A percentile compares a stretch with the other conserved stretches of the same genome.
These are phyloP conservation scores for Tetraodon nigroviridis DNA, from an alignment of 2,113 vertebrate genomes.

Conservation along the genomic window DNA sequence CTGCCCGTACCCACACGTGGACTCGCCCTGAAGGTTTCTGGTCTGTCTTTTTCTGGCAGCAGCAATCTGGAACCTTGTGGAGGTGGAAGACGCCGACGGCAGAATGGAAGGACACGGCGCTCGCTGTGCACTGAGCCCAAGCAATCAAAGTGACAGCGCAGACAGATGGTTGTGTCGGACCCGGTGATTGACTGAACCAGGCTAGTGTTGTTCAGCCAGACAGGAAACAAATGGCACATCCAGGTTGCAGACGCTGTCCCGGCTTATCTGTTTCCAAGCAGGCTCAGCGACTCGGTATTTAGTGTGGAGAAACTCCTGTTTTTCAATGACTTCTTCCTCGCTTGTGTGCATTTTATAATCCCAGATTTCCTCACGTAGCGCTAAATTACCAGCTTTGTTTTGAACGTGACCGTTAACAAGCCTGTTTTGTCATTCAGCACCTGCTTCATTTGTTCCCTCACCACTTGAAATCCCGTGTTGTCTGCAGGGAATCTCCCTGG, in stretches of 20 bases:
- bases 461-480: slow-evolving; percentile 18
- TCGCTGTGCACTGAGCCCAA: slow-evolving; percentile 7
- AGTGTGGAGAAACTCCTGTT: slow-evolving; percentile 1
- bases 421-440: slow-evolving; percentile 1
- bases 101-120: slow-evolving; percentile 15
- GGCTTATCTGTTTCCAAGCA: not conserved
- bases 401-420: slow-evolving; percentile 1
- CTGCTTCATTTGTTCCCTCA: slow-evolving; percentile 28
- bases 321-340: not conserved
- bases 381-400: slow-evolving; percentile 5
- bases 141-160: slow-evolving; percentile 35
- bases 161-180: slow-evolving; percentile 38
- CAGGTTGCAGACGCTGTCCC: not conserved
- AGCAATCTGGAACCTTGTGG: slow-evolving; percentile 12
- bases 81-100: slow-evolving; percentile 27
- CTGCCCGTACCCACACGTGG: not conserved
- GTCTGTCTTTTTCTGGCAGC: slow-evolving; percentile 3
- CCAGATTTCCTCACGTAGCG: not conserved
- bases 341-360: not conserved
- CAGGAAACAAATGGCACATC: slow-evolving; percentile 8
- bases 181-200: slow-evolving; percentile 35
- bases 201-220: slow-evolving; percentile 14
- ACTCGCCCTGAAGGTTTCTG: slow-evolving; percentile 11
- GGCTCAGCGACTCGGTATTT: not conserved
- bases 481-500: slow-evolving; percentile 26